Conservation (phyloP, 2,113 vertebrate genomes). For the Bufo gargarizans region DNA sequence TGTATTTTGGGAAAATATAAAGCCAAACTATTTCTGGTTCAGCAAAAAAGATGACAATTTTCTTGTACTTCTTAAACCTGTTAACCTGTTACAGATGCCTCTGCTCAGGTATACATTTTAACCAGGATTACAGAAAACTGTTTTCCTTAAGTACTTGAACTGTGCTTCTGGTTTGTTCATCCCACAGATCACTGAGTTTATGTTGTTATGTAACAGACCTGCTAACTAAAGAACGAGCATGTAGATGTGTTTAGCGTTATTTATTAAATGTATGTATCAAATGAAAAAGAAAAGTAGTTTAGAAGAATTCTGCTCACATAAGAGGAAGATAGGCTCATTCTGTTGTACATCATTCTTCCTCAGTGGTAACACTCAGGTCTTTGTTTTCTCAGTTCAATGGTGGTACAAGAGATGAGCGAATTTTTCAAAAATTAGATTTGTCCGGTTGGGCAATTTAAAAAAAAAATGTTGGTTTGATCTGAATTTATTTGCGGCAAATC, state of each 20-base stretch:
- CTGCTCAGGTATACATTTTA: neutral
- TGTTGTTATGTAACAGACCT: neutral
- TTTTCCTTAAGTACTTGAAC: neutral
- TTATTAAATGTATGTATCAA: neutral
- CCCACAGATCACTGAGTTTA: conserved; percentile 8
- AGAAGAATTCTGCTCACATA: neutral
- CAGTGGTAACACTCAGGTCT: neutral
- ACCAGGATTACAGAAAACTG: neutral
- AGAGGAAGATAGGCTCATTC: neutral
- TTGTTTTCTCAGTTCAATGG: too few species aligned
- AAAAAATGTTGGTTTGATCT: too few species aligned
- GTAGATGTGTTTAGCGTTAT: neutral
- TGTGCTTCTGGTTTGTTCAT: neutral
- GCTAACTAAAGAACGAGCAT: neutral
- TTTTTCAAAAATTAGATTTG: too few species aligned
- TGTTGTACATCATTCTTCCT: neutral
- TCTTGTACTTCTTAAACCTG: neutral
- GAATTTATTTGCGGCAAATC: too few species aligned
- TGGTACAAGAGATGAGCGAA: too few species aligned
- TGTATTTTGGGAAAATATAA: neutral
- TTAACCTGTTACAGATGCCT: neutral
- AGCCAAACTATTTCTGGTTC: neutral
- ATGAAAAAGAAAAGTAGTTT: neutral
- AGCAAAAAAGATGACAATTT: neutral
- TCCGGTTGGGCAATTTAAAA: too few species aligned